A percentile compares a stretch with the other conserved stretches of the same genome.
Conservation (phyloP, 2,797 vertebrate genomes). For the Tenualosa ilisha region DNA sequence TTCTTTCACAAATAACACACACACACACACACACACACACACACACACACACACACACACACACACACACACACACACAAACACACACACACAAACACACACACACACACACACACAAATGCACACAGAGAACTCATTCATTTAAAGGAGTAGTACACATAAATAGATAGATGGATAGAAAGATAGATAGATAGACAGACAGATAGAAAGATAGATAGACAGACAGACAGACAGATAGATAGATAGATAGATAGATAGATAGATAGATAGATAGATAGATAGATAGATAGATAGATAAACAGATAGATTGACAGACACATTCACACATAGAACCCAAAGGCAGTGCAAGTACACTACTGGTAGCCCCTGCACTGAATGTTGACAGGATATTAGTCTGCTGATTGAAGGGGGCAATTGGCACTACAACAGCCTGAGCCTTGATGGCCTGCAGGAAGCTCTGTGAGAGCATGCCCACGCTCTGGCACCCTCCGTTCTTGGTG, state of each 20-base stretch:
- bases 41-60: not conserved
- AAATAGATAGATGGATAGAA: too few species aligned
- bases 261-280: too few species aligned
- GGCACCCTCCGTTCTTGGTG: constrained; percentile 82
- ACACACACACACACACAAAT: not conserved
- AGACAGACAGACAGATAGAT: too few species aligned
- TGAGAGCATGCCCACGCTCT: constrained; percentile 80
- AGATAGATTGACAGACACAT: not conserved
- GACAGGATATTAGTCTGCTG: constrained; percentile 80
- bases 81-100: not conserved
- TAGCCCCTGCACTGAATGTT: not conserved
- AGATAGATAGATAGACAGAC: too few species aligned
- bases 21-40: not conserved
- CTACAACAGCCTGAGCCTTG: constrained; percentile 79
- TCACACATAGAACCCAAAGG: not conserved
- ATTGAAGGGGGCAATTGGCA: constrained; percentile 82
- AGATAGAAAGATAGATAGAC: too few species aligned
- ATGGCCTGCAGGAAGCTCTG: constrained; percentile 79
- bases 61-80: not conserved
- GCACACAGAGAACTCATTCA: too few species aligned
- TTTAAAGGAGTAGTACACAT: too few species aligned
- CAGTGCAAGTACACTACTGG: not conserved
- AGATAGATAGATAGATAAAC: too few species aligned
- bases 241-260: too few species aligned
- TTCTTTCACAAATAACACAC: not conserved